Base-by-base conservation (phyloP, 2,888 invertebrate genomes). In the Tipula lateralis region DNA sequence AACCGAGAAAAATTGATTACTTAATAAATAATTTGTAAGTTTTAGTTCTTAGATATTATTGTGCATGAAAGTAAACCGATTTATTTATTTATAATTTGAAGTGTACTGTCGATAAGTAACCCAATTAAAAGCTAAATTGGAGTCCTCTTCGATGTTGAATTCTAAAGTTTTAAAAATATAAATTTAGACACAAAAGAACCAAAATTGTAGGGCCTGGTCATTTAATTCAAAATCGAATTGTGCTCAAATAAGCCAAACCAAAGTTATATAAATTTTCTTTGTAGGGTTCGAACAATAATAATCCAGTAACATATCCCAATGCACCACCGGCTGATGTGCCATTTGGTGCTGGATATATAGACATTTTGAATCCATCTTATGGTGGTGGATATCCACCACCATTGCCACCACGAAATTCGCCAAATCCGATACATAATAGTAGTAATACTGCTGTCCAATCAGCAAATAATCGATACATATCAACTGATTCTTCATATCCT, bases 101-200 rank as follows among this genome's bases (percentile, higher is more conserved):
- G 44, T 50, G 44, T 50, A 50, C 44, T 50, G 44, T 50, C 44
- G 44, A 9, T 9, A 12, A 32, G 12, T 36, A 36, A 19, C 44
- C 16, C 39, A 39, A 39, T 39, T 13, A 39, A 39, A 39, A 16
- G 24, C n/a, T 1, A 66, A 66, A 66, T 66, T 66, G 24, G 24
- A 66, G 66, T 66, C 66, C 66, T 66, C 24, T 66, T 66, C 66
- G 66, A 66, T 66, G 24, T 66, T 66, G 66, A 66, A 66, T 66
- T 66, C 13, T 13, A 13, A 39, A 13, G n/a, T n/a, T 13, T 44
- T 24, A 66, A 66, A 66, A 66, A 24, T 12, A 24, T n/a, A 24
- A 3, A 7, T 44, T 44, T 44, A 3, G 12, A 24, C 24, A 24
- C 4, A 3, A 44, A 66, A 24, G 19, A n/a, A 66, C 9, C 6